A percentile compares a stretch with the other conserved stretches of the same genome.
These are phyloP conservation scores for Chirona hameri DNA, from an alignment of 2,888 invertebrate species.

Conservation along the genomic window DNA sequence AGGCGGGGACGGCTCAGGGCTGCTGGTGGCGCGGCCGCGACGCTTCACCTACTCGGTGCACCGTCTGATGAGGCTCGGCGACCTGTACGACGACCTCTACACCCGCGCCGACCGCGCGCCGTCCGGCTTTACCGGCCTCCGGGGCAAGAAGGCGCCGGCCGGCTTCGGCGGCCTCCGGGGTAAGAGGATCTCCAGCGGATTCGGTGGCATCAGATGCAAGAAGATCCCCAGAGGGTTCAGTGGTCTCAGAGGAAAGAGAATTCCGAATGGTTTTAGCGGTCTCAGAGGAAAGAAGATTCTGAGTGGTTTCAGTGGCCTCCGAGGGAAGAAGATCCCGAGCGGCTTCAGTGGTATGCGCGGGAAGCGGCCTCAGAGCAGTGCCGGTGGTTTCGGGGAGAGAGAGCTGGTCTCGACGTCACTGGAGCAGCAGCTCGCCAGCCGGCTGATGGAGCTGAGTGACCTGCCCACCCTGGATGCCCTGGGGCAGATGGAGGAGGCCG, in stretches of 20 bases:
- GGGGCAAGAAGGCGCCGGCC: slow-evolving; percentile 34
- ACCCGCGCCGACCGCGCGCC: not conserved
- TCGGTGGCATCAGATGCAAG: not conserved
- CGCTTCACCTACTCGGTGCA: not conserved
- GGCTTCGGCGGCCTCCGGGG: not conserved
- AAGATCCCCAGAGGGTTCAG: not conserved
- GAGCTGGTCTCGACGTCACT: no score
- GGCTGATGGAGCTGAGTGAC: no score
- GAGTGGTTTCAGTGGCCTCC: not conserved
- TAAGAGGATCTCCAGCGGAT: not conserved
- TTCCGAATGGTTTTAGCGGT: not conserved
- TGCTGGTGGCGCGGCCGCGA: not conserved
- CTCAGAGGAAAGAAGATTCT: not conserved
- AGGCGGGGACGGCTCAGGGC: not conserved
- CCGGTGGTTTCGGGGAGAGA: not conserved
- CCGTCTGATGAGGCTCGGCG: not conserved
- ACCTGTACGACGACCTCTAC: not conserved
- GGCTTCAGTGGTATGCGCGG: not conserved
- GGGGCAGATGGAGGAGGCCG: no score
- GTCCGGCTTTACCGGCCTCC: slow-evolving; percentile 35
- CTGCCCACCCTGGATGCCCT: no score
- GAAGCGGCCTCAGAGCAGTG: not conserved
- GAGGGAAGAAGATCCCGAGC: not conserved
- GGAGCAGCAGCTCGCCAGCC: no score
- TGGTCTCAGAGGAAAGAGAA: not conserved